These are phyloP conservation scores for Aphaenogaster ashmeadi DNA, from an alignment of 1,140 invertebrate genomes.

Conservation along the genomic window DNA sequence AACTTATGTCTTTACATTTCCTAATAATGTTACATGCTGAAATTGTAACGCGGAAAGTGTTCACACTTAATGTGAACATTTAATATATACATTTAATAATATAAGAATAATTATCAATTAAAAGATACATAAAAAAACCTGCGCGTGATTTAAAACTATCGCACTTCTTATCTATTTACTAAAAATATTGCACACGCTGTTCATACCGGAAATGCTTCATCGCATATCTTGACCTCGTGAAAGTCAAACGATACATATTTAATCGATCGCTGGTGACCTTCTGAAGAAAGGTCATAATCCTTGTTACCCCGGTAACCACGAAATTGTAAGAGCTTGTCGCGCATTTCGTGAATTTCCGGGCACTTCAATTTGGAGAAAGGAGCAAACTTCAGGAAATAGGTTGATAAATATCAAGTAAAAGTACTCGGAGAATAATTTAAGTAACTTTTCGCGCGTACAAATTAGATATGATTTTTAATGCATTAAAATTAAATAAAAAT, in stretches of 20 bases:
- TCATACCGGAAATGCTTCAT: not conserved
- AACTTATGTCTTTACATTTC: not conserved
- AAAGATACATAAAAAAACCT: not conserved
- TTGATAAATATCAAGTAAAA: not conserved
- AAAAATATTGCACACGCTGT: not conserved
- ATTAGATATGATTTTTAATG: constrained; percentile 4
- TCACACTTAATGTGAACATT: not conserved
- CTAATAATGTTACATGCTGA: not conserved
- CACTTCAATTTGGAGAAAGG: constrained; percentile 3
- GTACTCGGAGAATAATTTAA: not conserved
- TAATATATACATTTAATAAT: not conserved
- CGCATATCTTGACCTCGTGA: not conserved
- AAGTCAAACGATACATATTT: constrained; percentile 42
- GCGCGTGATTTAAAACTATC: not conserved
- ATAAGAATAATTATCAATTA: not conserved
- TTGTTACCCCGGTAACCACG: constrained; percentile 56
- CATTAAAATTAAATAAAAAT: not conserved
- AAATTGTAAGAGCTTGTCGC: constrained; percentile 1
- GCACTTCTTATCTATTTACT: not conserved
- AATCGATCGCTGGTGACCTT: constrained; percentile 45
- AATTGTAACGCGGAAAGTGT: not conserved
- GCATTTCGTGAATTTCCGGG: constrained; percentile 5
- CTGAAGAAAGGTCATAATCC: constrained; percentile 25
- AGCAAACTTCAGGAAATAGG: not conserved
- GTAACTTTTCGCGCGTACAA: not conserved